Conservation (phyloP, 2,113 vertebrate genomes). For the Romanogobio albipinnatus region DNA sequence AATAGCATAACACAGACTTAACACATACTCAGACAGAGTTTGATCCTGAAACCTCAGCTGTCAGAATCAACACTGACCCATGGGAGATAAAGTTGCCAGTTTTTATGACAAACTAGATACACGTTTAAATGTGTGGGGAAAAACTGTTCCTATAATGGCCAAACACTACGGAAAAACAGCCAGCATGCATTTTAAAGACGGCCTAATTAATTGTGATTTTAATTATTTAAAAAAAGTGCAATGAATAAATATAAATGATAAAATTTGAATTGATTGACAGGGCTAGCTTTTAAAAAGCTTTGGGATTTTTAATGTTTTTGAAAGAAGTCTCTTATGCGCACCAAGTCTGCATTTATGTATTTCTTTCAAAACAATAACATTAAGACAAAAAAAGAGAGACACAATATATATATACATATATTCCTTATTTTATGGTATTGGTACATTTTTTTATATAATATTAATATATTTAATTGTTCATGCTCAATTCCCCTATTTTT, state of each 20-base stretch:
- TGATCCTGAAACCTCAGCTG: conserved; percentile 8
- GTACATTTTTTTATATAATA: background rate
- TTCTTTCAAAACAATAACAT: background rate
- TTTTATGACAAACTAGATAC: background rate
- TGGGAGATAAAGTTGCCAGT: background rate
- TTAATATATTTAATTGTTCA: too few relatives aligned
- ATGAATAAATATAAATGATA: background rate
- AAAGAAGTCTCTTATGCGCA: too few relatives aligned
- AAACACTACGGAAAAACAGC: background rate
- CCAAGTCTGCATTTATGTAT: background rate
- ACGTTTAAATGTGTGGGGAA: background rate
- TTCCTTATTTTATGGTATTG: background rate
- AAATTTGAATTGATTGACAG: too few relatives aligned
- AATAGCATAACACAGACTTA: background rate
- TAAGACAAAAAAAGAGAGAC: background rate
- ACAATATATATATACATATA: too few relatives aligned
- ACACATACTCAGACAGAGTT: conserved; percentile 20
- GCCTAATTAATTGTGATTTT: too few relatives aligned
- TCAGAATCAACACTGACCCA: background rate
- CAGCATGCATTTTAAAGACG: background rate
- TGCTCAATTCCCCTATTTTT: too few relatives aligned
- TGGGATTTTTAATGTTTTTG: background rate
- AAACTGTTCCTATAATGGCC: background rate
- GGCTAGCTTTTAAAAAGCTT: too few relatives aligned
- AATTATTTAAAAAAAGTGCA: too few relatives aligned